A percentile compares a stretch with the other conserved stretches of the same genome.
phyloP scores from a whole-genome alignment of 2,113 vertebrate species.

The Barbus barbus region DNA sequence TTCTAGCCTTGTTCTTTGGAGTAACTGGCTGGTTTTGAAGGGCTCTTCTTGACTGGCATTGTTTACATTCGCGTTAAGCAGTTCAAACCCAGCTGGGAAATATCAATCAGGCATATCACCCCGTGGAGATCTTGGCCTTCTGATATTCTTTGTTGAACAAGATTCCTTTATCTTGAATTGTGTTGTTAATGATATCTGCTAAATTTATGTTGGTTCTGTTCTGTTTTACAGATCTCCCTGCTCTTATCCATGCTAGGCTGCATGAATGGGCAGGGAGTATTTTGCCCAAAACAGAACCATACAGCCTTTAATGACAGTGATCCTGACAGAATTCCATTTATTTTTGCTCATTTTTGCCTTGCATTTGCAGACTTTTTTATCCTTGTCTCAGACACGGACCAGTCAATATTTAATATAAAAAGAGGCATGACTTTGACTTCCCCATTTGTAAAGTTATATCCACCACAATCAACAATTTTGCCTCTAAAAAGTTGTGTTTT shows the following conservation, averaged over 20 bases:
- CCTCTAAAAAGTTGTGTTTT: not conserved
- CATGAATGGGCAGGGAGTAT: too few species aligned
- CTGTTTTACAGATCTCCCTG: too few species aligned
- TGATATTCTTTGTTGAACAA: too few species aligned
- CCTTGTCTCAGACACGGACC: not conserved
- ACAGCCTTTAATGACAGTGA: too few species aligned
- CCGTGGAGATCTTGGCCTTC: constrained; percentile 5
- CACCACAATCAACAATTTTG: not conserved
- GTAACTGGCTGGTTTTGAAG: constrained; percentile 49
- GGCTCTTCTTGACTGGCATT: constrained; percentile 33
- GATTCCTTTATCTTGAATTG: too few species aligned
- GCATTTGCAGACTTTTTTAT: not conserved
- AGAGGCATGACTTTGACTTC: not conserved
- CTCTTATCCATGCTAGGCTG: too few species aligned
- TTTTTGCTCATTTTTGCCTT: not conserved
- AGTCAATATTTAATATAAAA: not conserved
- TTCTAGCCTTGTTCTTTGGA: constrained; percentile 52
- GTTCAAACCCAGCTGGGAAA: constrained; percentile 45
- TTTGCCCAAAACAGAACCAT: too few species aligned
- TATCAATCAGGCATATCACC: constrained; percentile 41
- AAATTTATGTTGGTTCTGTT: too few species aligned
- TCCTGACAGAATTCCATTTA: too few species aligned
- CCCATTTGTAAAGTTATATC: not conserved
- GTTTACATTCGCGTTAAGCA: constrained; percentile 48
- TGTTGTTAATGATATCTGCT: too few species aligned